A percentile compares a stretch with the other conserved stretches of the same genome.
Conservation (phyloP, 1,140 invertebrate species). For the Periplaneta americana region DNA sequence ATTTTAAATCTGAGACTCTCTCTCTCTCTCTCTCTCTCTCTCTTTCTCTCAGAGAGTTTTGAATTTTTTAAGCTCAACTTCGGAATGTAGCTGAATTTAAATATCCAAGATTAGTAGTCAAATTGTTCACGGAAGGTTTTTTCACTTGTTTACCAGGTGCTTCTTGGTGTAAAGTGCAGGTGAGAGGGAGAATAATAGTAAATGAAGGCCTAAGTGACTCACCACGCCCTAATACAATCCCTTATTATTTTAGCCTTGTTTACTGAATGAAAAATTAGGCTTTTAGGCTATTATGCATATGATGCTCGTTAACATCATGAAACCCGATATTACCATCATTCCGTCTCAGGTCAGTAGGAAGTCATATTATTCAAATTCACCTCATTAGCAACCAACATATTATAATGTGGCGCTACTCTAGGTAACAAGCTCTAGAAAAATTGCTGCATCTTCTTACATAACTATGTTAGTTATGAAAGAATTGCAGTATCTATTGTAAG, state of each 20-base stretch:
- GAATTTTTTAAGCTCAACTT: not conserved
- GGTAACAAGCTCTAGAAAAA: too few relatives aligned
- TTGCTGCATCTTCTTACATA: too few relatives aligned
- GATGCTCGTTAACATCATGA: not conserved
- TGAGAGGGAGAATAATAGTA: not conserved
- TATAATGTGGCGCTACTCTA: too few relatives aligned
- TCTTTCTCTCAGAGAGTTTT: not conserved
- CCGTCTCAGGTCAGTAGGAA: not conserved
- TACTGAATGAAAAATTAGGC: not conserved
- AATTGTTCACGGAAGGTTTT: not conserved
- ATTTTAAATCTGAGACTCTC: not conserved
- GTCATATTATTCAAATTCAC: not conserved
- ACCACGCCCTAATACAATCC: not conserved
- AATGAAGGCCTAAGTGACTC: too few relatives aligned
- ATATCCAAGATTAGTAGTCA: not conserved
- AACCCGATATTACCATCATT: not conserved
- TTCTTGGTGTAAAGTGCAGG: not conserved
- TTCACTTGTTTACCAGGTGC: not conserved
- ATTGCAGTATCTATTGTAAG: too few relatives aligned
- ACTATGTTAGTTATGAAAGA: too few relatives aligned
- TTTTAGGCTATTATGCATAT: not conserved
- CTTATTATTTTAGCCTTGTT: not conserved
- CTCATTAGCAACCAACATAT: not conserved
- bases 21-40: too few relatives aligned
- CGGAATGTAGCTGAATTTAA: not conserved